Conservation (phyloP, 2,113 vertebrate genomes). For the Aythya baeri region DNA sequence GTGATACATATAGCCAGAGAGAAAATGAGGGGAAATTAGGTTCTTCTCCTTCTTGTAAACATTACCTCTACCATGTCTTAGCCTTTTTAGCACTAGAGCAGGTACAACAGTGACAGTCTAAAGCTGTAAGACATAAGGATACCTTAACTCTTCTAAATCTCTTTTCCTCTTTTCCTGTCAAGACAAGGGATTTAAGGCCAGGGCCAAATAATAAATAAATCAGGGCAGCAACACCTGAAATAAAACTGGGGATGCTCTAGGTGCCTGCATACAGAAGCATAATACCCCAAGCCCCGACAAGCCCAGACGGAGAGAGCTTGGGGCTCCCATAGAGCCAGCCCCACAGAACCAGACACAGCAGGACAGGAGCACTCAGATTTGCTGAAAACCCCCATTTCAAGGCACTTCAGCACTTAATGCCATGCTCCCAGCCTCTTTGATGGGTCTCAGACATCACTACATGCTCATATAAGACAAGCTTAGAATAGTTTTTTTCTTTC, state of each 20-base stretch:
- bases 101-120: background rate
- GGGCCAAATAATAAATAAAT: background rate
- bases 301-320: accelerated
- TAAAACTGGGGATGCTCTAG: background rate
- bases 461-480: background rate
- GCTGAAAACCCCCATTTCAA: background rate
- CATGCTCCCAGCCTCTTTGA: background rate
- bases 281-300: background rate
- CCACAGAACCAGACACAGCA: accelerated
- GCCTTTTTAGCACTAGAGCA: background rate
- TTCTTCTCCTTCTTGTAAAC: background rate
- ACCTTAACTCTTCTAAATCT: background rate
- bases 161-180: background rate
- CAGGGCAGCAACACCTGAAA: background rate
- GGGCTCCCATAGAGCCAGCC: background rate
- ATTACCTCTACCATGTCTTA: background rate
- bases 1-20: background rate
- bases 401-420: background rate
- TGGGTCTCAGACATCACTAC: background rate
- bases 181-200: background rate
- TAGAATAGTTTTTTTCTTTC: background rate
- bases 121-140: background rate
- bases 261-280: accelerated
- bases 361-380: accelerated
- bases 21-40: background rate